Conservation (phyloP, 2,888 invertebrate species). For the Hymenopus coronatus region DNA sequence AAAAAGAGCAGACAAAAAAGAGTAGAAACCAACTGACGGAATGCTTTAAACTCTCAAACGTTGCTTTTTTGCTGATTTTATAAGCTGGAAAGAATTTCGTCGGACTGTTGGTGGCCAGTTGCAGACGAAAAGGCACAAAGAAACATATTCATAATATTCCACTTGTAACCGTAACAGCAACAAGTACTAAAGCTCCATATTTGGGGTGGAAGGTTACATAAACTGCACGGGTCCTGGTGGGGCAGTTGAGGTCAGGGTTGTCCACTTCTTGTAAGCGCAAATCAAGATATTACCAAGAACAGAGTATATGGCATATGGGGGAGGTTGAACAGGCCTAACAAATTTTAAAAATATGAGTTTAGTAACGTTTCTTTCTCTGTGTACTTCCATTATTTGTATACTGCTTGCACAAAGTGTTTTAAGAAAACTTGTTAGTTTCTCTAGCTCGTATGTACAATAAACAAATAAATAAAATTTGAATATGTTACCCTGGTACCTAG, state of each 20-base stretch:
- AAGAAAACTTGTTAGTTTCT: too few relatives aligned
- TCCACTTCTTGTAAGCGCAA: neutral
- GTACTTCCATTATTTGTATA: too few relatives aligned
- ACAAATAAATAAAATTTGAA: too few relatives aligned
- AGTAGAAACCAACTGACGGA: neutral
- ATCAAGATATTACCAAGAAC: too few relatives aligned
- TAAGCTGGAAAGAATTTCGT: neutral
- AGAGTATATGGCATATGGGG: too few relatives aligned
- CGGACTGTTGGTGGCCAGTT: neutral
- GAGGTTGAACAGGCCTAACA: too few relatives aligned
- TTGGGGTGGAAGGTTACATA: neutral
- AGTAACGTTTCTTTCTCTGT: too few relatives aligned
- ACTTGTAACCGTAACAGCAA: neutral
- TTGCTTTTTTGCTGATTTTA: neutral
- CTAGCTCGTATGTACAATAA: too few relatives aligned
- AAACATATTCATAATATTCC: neutral
- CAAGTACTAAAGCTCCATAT: neutral
- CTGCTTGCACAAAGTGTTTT: too few relatives aligned
- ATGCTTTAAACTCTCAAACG: neutral
- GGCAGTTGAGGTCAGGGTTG: neutral
- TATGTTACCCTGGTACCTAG: too few relatives aligned
- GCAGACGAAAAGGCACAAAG: neutral
- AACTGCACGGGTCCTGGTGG: neutral
- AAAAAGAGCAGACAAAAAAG: neutral
- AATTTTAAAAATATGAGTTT: too few relatives aligned